Conservation (phyloP, 2,113 vertebrate species). For the Gasterosteus nipponicus region DNA sequence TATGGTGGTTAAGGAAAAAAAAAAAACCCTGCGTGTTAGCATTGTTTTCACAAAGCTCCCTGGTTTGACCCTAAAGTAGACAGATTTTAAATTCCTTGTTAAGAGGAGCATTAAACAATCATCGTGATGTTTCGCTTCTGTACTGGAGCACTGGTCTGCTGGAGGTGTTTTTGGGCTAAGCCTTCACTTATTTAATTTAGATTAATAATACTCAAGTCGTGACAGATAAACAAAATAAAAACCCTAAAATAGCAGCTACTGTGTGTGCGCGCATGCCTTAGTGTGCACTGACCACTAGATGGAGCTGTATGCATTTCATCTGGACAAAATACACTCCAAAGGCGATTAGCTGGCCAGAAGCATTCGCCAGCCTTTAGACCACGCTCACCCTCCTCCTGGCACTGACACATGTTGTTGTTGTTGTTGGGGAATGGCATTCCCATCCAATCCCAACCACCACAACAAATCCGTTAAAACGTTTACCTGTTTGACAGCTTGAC, state of each 20-base stretch:
- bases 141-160: background rate
- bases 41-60: too few relatives aligned
- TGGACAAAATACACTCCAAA: background rate
- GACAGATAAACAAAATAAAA: too few relatives aligned
- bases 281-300: background rate
- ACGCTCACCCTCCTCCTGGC: background rate
- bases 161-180: background rate
- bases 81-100: background rate
- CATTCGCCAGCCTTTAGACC: background rate
- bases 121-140: background rate
- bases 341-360: background rate
- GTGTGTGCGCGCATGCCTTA: too few relatives aligned
- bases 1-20: background rate
- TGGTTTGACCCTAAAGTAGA: background rate
- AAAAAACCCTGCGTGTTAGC: background rate
- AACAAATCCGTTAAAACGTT: too few relatives aligned
- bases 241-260: background rate
- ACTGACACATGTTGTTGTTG: background rate
- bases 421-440: background rate
- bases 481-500: too few relatives aligned
- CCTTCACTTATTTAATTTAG: background rate
- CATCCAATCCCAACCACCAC: too few relatives aligned
- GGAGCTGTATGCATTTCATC: background rate
- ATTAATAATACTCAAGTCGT: background rate
- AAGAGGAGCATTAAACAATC: background rate